Evolutionary conservation across 2,888 invertebrate species (phyloP).

Genomic region (Leucania comma): DNA sequence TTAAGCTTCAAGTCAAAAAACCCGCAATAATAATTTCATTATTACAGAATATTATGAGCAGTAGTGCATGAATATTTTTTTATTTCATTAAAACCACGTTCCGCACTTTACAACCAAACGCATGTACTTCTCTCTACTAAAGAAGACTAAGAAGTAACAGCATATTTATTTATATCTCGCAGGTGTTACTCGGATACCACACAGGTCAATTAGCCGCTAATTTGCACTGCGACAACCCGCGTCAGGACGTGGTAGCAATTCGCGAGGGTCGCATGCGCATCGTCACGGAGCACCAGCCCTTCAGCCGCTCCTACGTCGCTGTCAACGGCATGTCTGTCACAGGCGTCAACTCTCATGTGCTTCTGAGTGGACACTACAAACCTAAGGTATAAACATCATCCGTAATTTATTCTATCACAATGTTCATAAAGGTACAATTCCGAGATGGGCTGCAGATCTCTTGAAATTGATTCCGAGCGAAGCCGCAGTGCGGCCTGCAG

Average conservation of each 20-base stretch:
- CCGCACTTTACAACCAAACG: no score
- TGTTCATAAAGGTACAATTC: background rate
- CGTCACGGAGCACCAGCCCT: constrained; percentile 7
- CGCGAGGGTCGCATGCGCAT: constrained; percentile 5
- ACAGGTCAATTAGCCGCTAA: background rate
- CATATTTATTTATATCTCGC: no score
- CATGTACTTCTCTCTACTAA: no score
- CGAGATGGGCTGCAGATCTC: no score
- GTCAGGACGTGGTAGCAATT: constrained; percentile 4
- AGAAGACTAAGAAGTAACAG: no score
- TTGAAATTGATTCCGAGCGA: no score
- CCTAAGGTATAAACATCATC: background rate
- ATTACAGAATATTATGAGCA: no score
- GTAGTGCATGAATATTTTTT: no score
- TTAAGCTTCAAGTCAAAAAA: no score
- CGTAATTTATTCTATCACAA: background rate
- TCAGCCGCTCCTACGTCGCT: constrained; percentile 1
- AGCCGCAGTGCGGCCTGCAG: no score
- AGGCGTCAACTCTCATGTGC: background rate
- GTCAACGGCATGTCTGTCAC: constrained; percentile 8
- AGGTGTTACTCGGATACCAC: constrained; percentile 9
- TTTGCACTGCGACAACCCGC: background rate
- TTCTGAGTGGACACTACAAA: background rate
- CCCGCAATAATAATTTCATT: no score
- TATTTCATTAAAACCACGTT: no score